These are phyloP conservation scores for Cotesia congregata DNA, from an alignment of 2,888 invertebrate genomes.

Conservation along the genomic window DNA sequence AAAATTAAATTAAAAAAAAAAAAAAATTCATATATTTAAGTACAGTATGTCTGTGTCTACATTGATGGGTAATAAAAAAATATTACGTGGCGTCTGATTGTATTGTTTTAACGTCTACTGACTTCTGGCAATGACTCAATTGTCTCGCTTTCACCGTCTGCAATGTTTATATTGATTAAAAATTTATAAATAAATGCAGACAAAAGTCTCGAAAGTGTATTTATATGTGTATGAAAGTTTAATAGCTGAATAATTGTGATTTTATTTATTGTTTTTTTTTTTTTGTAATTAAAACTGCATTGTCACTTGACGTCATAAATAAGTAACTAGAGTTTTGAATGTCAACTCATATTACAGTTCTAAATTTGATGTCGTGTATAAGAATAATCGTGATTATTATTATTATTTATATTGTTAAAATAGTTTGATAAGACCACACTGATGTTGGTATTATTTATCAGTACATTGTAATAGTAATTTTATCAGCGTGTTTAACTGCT, in stretches of 20 bases:
- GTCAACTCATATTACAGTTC: slow-evolving; percentile 10
- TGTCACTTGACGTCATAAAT: slow-evolving; percentile 19
- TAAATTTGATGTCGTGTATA: neutral
- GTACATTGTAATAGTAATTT: slow-evolving; percentile 4
- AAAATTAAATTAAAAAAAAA: no score
- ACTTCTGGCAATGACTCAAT: neutral
- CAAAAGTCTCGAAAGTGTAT: neutral
- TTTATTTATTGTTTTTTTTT: neutral
- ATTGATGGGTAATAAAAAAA: neutral
- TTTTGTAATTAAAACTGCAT: slow-evolving; percentile 25
- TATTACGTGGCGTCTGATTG: neutral
- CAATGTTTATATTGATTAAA: neutral
- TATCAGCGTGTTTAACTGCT: slow-evolving; percentile 3
- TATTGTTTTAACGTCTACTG: neutral
- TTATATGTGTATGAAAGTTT: neutral
- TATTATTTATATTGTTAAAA: neutral
- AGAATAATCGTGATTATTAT: neutral
- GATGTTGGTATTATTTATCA: slow-evolving; percentile 4
- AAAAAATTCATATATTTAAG: neutral
- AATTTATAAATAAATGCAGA: neutral
- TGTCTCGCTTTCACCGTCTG: neutral
- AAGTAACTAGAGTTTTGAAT: neutral
- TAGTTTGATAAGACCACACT: neutral
- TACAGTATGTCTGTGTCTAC: neutral
- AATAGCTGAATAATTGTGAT: slow-evolving; percentile 5